A percentile compares a stretch with the other conserved stretches of the same genome.
Evolutionary conservation across 2,113 vertebrate species (phyloP).

Genomic region (Loxodonta africana): DNA sequence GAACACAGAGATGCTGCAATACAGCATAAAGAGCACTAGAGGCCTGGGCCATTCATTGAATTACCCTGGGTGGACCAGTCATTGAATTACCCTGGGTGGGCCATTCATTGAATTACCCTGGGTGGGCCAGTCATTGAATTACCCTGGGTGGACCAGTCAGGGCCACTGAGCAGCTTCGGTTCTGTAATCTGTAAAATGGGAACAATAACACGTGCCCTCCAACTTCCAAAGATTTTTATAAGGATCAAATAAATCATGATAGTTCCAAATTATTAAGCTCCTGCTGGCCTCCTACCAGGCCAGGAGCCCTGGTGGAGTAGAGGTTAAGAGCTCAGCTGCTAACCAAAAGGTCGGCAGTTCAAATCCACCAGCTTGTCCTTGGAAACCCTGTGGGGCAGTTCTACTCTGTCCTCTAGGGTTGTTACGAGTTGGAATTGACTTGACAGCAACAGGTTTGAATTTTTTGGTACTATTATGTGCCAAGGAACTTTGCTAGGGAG

Average conservation of each 20-base stretch:
- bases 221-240: not conserved
- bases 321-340: too few species aligned
- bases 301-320: too few species aligned
- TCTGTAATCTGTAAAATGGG: conserved; percentile 12
- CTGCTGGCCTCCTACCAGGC: too few species aligned
- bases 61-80: not conserved
- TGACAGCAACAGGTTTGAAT: too few species aligned
- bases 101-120: not conserved
- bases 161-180: not conserved
- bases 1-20: not conserved
- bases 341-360: too few species aligned
- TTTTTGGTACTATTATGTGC: not conserved
- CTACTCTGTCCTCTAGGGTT: too few species aligned
- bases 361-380: too few species aligned
- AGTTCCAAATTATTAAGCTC: not conserved
- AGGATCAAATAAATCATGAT: not conserved
- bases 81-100: not conserved
- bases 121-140: not conserved
- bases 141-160: not conserved
- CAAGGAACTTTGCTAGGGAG: not conserved
- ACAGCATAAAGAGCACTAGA: not conserved
- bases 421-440: too few species aligned
- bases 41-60: not conserved
- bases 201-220: not conserved
- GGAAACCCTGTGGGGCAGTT: too few species aligned